These are phyloP conservation scores for Oenanthe melanoleuca DNA, from an alignment of 2,113 vertebrate species.

Conservation along the genomic window DNA sequence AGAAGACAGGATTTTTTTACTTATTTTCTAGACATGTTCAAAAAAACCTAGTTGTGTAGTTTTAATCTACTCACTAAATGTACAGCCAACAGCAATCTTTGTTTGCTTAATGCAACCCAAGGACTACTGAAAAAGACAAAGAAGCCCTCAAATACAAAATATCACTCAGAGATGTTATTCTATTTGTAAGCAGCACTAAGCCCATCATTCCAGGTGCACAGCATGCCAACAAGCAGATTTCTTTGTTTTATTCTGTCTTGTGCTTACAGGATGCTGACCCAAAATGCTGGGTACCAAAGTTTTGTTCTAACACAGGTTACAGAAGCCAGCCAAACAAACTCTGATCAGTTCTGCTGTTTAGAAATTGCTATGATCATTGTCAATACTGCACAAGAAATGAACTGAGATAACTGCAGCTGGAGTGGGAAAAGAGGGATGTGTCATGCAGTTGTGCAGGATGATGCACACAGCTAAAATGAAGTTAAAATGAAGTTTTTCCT, in stretches of 20 bases:
- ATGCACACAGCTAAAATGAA: not conserved
- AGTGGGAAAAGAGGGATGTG: not conserved
- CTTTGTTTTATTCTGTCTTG: not conserved
- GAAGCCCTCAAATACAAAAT: not conserved
- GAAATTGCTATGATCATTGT: not conserved
- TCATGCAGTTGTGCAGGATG: not conserved
- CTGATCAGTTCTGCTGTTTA: not conserved
- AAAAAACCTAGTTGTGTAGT: not conserved
- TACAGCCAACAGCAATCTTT: not conserved
- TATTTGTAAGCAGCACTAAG: not conserved
- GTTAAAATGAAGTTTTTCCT: not conserved
- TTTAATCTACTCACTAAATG: not conserved
- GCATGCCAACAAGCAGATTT: not conserved
- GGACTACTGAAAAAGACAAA: not conserved
- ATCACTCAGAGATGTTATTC: not conserved
- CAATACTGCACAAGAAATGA: not conserved
- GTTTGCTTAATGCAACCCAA: not conserved
- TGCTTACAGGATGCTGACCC: not conserved
- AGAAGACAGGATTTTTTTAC: not conserved
- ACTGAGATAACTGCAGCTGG: not conserved
- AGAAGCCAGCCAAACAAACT: not conserved
- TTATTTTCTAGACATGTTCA: not conserved
- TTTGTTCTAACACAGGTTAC: not conserved
- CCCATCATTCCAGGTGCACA: not conserved
- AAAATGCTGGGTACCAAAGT: not conserved